Percentiles rank a stretch among this genome's conserved stretches.
phyloP scores from a whole-genome alignment of 2,888 invertebrate species.

The Metalampra italica region DNA sequence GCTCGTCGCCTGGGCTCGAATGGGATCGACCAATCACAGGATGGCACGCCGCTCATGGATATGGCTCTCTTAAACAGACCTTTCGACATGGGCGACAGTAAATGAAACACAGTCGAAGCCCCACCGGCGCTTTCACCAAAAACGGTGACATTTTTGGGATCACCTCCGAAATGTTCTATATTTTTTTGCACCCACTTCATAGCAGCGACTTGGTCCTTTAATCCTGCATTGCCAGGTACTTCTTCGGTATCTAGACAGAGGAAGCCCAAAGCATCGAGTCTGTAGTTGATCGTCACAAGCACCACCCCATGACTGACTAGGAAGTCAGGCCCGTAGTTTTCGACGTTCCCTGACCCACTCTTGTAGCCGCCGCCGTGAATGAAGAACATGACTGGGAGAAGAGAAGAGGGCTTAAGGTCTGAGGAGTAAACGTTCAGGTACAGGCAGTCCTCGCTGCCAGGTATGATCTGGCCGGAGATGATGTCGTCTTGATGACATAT shows the following conservation, averaged over 20 bases:
- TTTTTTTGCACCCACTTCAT: slow-evolving; percentile 41
- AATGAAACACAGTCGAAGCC: slow-evolving; percentile 22
- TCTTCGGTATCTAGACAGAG: slow-evolving; percentile 41
- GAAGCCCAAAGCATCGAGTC: slow-evolving; percentile 46
- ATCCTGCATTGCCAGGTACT: slow-evolving; percentile 48
- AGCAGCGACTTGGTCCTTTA: slow-evolving; percentile 51
- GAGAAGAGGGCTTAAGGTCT: slow-evolving; percentile 20
- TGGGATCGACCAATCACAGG: slow-evolving; percentile 73
- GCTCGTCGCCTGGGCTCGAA: slow-evolving; percentile 57
- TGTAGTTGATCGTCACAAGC: slow-evolving; percentile 50
- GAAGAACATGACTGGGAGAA: slow-evolving; percentile 45
- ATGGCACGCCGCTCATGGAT: slow-evolving; percentile 81
- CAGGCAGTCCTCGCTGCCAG: slow-evolving; percentile 48
- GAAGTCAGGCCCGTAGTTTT: slow-evolving; percentile 43
- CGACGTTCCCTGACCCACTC: slow-evolving; percentile 40
- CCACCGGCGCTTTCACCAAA: slow-evolving; percentile 42
- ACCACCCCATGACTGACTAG: slow-evolving; percentile 39
- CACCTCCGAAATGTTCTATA: slow-evolving; percentile 39
- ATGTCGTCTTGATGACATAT: slow-evolving; percentile 37
- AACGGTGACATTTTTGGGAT: slow-evolving; percentile 37
- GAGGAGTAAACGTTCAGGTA: slow-evolving; percentile 53
- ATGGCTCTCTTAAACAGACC: slow-evolving; percentile 59
- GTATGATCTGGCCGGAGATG: slow-evolving; percentile 14
- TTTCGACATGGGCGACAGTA: slow-evolving; percentile 35
- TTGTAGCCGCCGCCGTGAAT: slow-evolving; percentile 47